phyloP scores from a whole-genome alignment of 1,140 invertebrate genomes.

The Hycleus cichorii region DNA sequence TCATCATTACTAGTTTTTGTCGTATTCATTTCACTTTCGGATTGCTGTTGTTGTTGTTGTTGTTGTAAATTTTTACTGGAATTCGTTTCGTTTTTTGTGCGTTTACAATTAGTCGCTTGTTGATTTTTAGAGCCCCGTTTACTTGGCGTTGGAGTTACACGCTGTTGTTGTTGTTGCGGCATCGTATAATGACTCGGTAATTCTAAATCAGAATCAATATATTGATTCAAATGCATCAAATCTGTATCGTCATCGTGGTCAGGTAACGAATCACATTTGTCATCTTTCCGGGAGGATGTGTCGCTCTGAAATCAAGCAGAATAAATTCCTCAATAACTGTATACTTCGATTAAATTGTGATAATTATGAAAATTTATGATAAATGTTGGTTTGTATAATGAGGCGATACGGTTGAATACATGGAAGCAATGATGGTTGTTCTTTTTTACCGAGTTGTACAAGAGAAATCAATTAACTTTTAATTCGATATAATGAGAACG shows the following conservation, averaged over 20 bases:
- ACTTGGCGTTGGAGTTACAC: slow-evolving; percentile 7
- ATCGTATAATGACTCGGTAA: slow-evolving; percentile 13
- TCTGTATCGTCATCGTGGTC: slow-evolving; percentile 29
- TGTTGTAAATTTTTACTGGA: neutral
- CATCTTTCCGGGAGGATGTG: slow-evolving; percentile 28
- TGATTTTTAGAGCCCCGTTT: slow-evolving; percentile 16
- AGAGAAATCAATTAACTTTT: too few species aligned
- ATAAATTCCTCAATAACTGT: too few species aligned
- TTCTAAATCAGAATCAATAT: slow-evolving; percentile 25
- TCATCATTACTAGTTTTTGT: neutral
- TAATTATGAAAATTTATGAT: too few species aligned
- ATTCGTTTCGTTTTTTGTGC: slow-evolving; percentile 7
- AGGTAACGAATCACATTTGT: slow-evolving; percentile 25
- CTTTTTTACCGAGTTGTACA: too few species aligned
- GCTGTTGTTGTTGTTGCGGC: neutral
- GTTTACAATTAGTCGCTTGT: slow-evolving; percentile 15
- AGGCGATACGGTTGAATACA: too few species aligned
- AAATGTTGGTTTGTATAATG: too few species aligned
- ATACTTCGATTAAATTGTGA: too few species aligned
- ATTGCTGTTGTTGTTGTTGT: neutral
- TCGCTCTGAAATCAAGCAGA: slow-evolving; percentile 23
- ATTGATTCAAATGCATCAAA: slow-evolving; percentile 18
- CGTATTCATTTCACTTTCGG: slow-evolving; percentile 1
- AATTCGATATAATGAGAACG: too few species aligned
- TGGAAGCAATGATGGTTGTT: too few species aligned